Evolutionary conservation across 2,888 invertebrate genomes (phyloP), one percentile per base, ranked within the genome.

Genomic region (Drosophila villosipedis): DNA sequence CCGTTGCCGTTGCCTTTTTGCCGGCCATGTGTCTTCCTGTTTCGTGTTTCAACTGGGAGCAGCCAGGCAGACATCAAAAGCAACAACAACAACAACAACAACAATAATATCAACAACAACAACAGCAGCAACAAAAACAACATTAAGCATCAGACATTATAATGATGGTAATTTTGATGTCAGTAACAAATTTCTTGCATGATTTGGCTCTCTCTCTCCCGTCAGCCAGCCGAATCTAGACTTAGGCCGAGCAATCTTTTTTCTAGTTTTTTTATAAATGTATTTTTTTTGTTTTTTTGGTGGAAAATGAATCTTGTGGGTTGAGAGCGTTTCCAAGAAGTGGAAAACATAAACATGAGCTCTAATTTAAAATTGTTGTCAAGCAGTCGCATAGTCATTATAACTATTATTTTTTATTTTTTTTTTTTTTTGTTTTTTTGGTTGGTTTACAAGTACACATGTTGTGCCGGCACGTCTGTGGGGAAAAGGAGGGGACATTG

Each of bases 111-210:
- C 41, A 41, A 10, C 14, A 43, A 43, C 14, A 43, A 43, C 22
- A 22, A 47, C 47, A 47, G 0, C 22, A 16, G 25, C 2, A 25
- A 47, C 41, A 43, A 39, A 22, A 43, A 22, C 47, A 47, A 47
- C 47, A 47, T 47, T 59, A 25, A 47, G 30, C 50, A 50, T 31
- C 62, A 64, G 86, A 86, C 86, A 84, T 80, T 89, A 82, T 89
- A 90, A 89, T 89, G 90, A 89, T 86, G 91, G 88, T 89, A 90
- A 90, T 89, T 90, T 89, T 84, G 75, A 80, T 89, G 90, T 89
- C 90, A 90, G 88, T 89, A 86, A 89, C 83, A 90, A 89, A 89
- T 89, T 90, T 89, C 89, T 89, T 83, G 90, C 90, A 79, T 89
- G 90, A 90, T 89, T 88, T 90, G 88, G 74, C 72, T 61, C 64